A percentile compares a stretch with the other conserved stretches of the same genome.
Conservation (phyloP, 2,113 vertebrate genomes). For the Solea solea region DNA sequence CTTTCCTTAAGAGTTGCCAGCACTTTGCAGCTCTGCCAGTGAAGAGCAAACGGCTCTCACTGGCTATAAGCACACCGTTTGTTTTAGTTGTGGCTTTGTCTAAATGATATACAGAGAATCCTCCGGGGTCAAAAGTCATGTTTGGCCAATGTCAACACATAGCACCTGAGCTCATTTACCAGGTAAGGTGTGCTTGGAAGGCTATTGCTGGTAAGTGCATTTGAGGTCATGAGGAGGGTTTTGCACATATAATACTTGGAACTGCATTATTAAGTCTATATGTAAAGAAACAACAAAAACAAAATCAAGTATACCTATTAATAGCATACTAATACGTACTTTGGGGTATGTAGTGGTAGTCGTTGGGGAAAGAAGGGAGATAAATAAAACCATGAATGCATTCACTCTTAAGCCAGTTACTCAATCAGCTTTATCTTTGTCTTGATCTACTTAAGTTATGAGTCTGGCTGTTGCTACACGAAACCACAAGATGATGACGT, state of each 20-base stretch:
- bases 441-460: constrained; percentile 17
- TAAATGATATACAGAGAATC: background rate
- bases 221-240: constrained; percentile 12
- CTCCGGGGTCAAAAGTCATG: constrained; percentile 27
- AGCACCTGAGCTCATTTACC: background rate
- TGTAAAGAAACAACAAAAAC: constrained; percentile 15
- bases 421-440: constrained; percentile 8
- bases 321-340: background rate
- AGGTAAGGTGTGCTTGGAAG: constrained; percentile 12
- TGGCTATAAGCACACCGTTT: constrained; percentile 21
- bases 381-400: background rate
- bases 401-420: background rate
- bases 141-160: constrained; percentile 20
- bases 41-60: constrained; percentile 16
- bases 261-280: background rate
- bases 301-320: background rate
- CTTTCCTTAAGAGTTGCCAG: constrained; percentile 29
- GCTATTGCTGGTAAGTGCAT: background rate
- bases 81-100: constrained; percentile 27
- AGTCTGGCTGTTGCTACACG: constrained; percentile 36
- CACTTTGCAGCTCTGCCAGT: constrained; percentile 31
- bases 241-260: constrained; percentile 19
- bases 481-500: constrained; percentile 27
- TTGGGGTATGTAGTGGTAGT: background rate
- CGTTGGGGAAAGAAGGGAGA: background rate